Evolutionary conservation across 2,797 vertebrate species (phyloP), one percentile per base, ranked within the genome.

Genomic region (Siniperca scherzeri): DNA sequence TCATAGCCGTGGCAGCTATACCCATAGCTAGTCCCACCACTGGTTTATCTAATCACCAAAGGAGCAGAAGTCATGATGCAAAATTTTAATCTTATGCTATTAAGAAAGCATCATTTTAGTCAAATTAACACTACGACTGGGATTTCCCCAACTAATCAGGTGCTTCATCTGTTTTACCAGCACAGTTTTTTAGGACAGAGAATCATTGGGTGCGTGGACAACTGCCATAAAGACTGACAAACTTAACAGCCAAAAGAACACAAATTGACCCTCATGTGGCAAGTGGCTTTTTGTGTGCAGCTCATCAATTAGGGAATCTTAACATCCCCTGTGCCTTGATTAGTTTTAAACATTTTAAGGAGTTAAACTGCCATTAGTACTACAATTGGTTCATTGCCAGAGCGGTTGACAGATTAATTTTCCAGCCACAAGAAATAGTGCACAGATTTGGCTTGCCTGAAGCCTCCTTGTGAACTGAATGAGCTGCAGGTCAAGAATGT

Each of bases 401-500:
- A 44, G 21, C 13, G 30, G 38, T 5, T 64, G 77, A 66, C 61
- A 65, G 21, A 44, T 68, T 46, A 0, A 74, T 74, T 77, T 42
- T 50, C 52, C 73, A 74, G 70, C 62, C 64, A 64, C 25, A 50
- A 16, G 57, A 79, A 60, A 75, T 9, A 36, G 1, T 52, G 56
- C 25, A 80, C 55, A 67, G 13, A 50, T 56, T 33, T 60, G 59
- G 53, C 55, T 81, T 46, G 74, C 4, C 9, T 42, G 65, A 76
- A 85, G 62, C 56, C 53, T n/a, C 53, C 67, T 36, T 60, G 76
- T 62, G n/a, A 71, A 81, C n/a, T 44, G 48, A 66, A 64, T 22
- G 53, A 81, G 80, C 81, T 59, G 74, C 75, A 30, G 46, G 74
- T 59, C 42, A 75, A 33, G 57, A 68, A 82, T 67, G 78, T 81